Base-by-base conservation (phyloP, 1,140 invertebrate species). In the Brachionus plicatilis region DNA sequence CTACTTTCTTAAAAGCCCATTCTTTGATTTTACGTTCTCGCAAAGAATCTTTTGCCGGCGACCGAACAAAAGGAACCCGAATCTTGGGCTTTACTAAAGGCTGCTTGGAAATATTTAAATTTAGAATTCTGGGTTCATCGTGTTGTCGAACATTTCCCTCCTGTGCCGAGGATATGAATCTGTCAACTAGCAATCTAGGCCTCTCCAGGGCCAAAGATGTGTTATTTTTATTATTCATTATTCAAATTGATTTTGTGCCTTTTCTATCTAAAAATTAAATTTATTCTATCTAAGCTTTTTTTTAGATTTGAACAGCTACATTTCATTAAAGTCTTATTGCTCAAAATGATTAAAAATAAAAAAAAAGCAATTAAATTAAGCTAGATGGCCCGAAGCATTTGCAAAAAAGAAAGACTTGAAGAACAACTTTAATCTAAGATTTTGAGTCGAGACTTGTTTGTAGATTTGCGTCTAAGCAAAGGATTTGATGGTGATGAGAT, bases 1-100 rank as follows among this genome's bases (percentile, higher is more conserved):
- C 45, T 37, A 76, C 50, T 76, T 76, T 76, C 24, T 76, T 76
- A 27, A 76, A 76, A 6, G 72, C 72, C 72, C 72, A 76, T 50
- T 76, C 72, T 53, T 76, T 76, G 8, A 76, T 76, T 7, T 76
- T 33, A 33, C 43, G 43, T 53, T 76, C 72, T 9, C 72, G 27
- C 8, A 76, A 50, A 12, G 72, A 76, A 29, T 76, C 72, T 12
- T 76, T 76, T 37, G 24, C 43, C n/a, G 41, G 41, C 27, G 72
- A 9, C 29, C 45, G 14, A 50, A 76, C 72, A 50, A 76, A 50
- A 75, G 7, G 33, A 45, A 9, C n/a, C 14, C 43, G 33, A 9
- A 3, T 50, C 7, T 53, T 50, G 9, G 20, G 24, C 43, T 50
- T 50, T 33, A 27, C 11, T 29, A 50, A 17, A 27, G 41, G 6